Conservation (phyloP, 92 coral and sea anemone species). For the Zoanthus sociatus region DNA sequence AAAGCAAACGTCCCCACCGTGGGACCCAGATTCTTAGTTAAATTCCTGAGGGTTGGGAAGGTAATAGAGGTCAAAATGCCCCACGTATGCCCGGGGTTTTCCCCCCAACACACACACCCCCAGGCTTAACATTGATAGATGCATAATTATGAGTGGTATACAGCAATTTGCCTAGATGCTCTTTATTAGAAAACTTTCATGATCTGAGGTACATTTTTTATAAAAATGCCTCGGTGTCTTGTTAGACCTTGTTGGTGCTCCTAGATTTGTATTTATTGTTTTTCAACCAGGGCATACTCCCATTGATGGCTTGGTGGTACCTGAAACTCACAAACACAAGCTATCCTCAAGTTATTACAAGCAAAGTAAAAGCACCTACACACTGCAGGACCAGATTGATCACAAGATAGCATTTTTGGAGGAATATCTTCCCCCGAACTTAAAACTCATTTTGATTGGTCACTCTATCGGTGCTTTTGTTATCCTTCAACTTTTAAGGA, state of each 20-base stretch:
- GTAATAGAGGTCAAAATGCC: background rate
- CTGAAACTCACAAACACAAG: slow-evolving; percentile 14
- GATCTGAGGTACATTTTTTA: too few species aligned
- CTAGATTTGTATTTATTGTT: background rate
- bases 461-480: slow-evolving; percentile 99
- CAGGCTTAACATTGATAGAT: background rate
- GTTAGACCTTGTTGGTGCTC: too few species aligned
- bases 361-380: background rate
- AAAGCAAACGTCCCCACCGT: background rate
- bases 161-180: too few species aligned
- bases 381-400: slow-evolving; percentile 82
- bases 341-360: background rate
- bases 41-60: background rate
- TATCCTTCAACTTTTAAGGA: slow-evolving; percentile 78
- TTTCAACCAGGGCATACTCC: slow-evolving; percentile 34
- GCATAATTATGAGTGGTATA: background rate
- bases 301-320: background rate
- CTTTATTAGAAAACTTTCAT: too few species aligned
- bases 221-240: too few species aligned
- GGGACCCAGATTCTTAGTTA: background rate
- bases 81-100: background rate
- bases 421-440: slow-evolving; percentile 65
- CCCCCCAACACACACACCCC: too few species aligned
- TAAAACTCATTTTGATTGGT: slow-evolving; percentile 85
- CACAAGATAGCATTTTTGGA: slow-evolving; percentile 95